Conservation (phyloP, 2,113 vertebrate species). For the Oryzias melastigma region DNA sequence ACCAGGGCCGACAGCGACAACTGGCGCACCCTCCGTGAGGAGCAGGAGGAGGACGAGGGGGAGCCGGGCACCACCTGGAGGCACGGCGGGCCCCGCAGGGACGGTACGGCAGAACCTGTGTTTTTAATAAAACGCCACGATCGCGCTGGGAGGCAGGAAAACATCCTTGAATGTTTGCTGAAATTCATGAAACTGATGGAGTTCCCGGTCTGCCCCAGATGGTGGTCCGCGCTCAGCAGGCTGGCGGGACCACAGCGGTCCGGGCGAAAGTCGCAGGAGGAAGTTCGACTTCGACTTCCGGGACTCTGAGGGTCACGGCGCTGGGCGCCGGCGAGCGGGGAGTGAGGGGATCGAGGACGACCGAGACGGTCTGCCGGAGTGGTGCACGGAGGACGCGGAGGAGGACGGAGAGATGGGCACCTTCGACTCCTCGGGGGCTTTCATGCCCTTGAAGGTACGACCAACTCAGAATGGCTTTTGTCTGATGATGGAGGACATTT, state of each 20-base stretch:
- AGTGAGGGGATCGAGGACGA: constrained; percentile 86
- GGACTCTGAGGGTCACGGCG: constrained; percentile 73
- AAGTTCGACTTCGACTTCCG: constrained; percentile 91
- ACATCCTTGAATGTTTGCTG: too few species aligned
- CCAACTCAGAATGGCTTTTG: too few species aligned
- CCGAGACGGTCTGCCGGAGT: constrained; percentile 87
- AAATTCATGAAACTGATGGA: too few species aligned
- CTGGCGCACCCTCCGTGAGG: constrained; percentile 89
- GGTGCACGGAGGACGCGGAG: constrained; percentile 91
- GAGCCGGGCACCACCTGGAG: constrained; percentile 81
- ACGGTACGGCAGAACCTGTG: constrained; percentile 69
- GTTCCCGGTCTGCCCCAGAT: constrained; percentile 61
- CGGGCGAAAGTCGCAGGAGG: constrained; percentile 77
- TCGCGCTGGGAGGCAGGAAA: background rate
- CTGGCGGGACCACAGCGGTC: constrained; percentile 84
- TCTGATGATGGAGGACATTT: too few species aligned
- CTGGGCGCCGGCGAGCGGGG: constrained; percentile 72
- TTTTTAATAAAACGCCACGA: background rate
- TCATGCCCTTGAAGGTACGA: constrained; percentile 86
- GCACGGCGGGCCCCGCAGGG: constrained; percentile 76
- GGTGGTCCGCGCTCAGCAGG: constrained; percentile 88
- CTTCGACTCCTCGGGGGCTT: constrained; percentile 90
- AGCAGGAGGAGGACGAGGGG: constrained; percentile 84
- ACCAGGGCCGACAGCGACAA: constrained; percentile 91
- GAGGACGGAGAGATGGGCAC: constrained; percentile 92